These are phyloP conservation scores for Geotrypetes seraphini DNA, from an alignment of 2,797 vertebrate species.

Conservation along the genomic window DNA sequence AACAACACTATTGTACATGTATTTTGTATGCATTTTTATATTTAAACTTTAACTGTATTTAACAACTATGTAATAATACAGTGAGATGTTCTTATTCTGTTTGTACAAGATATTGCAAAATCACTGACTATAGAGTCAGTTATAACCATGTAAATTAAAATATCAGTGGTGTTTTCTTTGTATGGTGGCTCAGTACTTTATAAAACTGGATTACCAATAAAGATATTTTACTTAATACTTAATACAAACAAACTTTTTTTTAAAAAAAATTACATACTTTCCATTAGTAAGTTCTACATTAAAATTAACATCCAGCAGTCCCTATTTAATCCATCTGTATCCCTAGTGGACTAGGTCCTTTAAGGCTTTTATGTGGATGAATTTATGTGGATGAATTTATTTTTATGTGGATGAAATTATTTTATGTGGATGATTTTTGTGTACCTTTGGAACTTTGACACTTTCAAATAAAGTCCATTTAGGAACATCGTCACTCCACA, in stretches of 20 bases:
- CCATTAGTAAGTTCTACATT: slow-evolving; percentile 3
- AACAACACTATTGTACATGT: slow-evolving; percentile 17
- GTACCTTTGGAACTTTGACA: too few relatives aligned
- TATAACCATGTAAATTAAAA: slow-evolving; percentile 38
- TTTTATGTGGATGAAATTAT: too few relatives aligned
- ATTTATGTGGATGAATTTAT: too few relatives aligned
- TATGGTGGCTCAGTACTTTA: slow-evolving; percentile 19
- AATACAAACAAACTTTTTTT: too few relatives aligned
- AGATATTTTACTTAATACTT: slow-evolving; percentile 24
- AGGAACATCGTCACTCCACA: too few relatives aligned
- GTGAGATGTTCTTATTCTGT: slow-evolving; percentile 11
- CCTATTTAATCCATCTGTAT: too few relatives aligned
- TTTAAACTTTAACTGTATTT: slow-evolving; percentile 24
- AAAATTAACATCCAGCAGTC: too few relatives aligned
- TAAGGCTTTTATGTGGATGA: too few relatives aligned
- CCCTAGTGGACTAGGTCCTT: too few relatives aligned
- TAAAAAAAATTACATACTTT: neutral
- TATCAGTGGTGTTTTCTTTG: slow-evolving; percentile 29
- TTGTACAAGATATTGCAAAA: slow-evolving; percentile 7
- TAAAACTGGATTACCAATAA: slow-evolving; percentile 43
- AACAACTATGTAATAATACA: slow-evolving; percentile 7
- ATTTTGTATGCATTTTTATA: slow-evolving; percentile 20
- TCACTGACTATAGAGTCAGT: slow-evolving; percentile 11
- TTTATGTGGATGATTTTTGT: too few relatives aligned
- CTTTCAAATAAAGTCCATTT: too few relatives aligned